These are phyloP conservation scores for Leptothorax acervorum DNA, from an alignment of 2,888 invertebrate species.

Conservation along the genomic window DNA sequence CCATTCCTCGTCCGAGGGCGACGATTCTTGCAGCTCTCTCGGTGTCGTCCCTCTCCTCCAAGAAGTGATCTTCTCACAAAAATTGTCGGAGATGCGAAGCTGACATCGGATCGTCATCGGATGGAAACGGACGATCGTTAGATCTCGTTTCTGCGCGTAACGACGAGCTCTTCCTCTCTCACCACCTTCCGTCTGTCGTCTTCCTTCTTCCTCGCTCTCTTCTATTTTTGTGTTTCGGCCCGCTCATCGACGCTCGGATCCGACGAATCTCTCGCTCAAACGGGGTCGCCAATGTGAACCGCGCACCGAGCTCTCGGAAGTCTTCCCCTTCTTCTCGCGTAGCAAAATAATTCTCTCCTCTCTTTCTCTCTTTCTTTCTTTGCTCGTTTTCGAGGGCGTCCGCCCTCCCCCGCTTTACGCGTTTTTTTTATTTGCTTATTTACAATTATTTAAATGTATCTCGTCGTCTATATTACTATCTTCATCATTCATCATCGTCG, in stretches of 20 bases:
- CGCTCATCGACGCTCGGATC: background rate
- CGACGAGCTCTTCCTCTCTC: slow-evolving; percentile 44
- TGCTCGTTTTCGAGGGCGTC: slow-evolving; percentile 22
- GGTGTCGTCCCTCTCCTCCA: background rate
- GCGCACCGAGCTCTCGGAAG: slow-evolving; percentile 33
- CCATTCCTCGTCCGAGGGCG: background rate
- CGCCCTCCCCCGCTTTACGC: slow-evolving; percentile 37
- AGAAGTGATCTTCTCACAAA: background rate
- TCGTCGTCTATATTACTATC: slow-evolving; percentile 53
- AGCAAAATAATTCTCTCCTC: slow-evolving; percentile 75
- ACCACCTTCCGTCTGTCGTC: slow-evolving; percentile 21
- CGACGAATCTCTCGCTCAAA: slow-evolving; percentile 17
- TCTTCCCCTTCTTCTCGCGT: slow-evolving; percentile 62
- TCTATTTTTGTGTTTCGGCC: background rate
- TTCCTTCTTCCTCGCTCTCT: slow-evolving; percentile 6
- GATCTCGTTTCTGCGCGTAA: slow-evolving; percentile 70
- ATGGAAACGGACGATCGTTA: slow-evolving; percentile 41
- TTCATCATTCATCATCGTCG: slow-evolving; percentile 58
- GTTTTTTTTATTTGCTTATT: slow-evolving; percentile 57
- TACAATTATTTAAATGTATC: slow-evolving; percentile 60
- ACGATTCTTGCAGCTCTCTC: slow-evolving; percentile 5
- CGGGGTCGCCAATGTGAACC: slow-evolving; percentile 23
- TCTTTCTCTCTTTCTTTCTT: background rate
- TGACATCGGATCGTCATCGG: slow-evolving; percentile 21
- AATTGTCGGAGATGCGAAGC: slow-evolving; percentile 1